Base-by-base conservation (phyloP, 2,888 invertebrate species). In the Anoplius nigerrimus region DNA sequence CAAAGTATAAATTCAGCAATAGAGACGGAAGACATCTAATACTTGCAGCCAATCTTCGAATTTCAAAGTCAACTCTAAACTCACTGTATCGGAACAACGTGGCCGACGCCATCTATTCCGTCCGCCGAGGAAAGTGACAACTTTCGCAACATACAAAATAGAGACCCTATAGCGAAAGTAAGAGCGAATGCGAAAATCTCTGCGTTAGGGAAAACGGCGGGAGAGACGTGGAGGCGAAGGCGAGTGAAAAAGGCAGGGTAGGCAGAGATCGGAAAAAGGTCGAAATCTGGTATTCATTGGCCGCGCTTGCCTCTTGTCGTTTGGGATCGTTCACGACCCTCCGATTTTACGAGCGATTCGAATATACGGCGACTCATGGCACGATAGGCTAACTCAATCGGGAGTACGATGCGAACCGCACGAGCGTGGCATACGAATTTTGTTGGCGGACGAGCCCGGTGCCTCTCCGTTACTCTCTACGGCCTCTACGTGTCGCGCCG, bases 331-430 rank as follows among this genome's bases (percentile, higher is more conserved):
- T 66, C 72, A 64, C 66, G 65, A 71, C 48, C 57, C 45, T 45
- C 24, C 65, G 78, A 69, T 78, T 79, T 80, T 80, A 75, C 78
- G 73, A 75, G 70, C 69, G 61, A 48, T 48, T 48, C 48, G 48
- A 48, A 48, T 48, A 48, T 48, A 48, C 68, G 68, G 73, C 68
- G 66, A 67, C 69, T 69, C 67, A 65, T 63, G 63, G 66, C 66
- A 64, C 71, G 66, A 69, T 72, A 60, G 69, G 64, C 78, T 80
- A 80, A 79, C 80, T 80, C 80, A 67, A 80, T 79, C 75, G 70
- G 56, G 62, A 48, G 69, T 69, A 64, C 66, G 75, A 70, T 58
- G 67, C 66, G 70, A 78, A 67, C 45, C 70, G 18, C 53, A 57
- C 75, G 69, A 46, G 53, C 8, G 11, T 46, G 52, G 74, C 74